phyloP scores from a whole-genome alignment of 2,797 vertebrate genomes.

The Natrix natrix region DNA sequence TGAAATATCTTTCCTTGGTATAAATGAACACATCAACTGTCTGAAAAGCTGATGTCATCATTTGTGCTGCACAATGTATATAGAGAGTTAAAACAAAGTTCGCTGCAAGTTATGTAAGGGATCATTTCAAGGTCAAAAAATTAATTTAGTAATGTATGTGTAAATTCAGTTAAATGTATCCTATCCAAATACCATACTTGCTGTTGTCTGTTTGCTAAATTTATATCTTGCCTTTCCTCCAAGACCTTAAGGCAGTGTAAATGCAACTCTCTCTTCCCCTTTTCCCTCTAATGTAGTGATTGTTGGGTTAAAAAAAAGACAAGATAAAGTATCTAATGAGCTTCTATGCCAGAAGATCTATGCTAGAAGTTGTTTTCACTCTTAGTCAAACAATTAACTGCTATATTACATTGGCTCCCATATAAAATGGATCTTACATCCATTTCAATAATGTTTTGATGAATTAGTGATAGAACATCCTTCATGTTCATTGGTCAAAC shows the following conservation, averaged over 20 bases:
- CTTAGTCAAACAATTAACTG: neutral
- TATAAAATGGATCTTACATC: neutral
- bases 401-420: neutral
- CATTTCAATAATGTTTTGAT: neutral
- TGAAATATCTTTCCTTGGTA: neutral
- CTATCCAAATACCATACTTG: neutral
- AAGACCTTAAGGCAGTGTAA: neutral
- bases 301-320: neutral
- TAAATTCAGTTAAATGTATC: neutral
- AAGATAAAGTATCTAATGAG: neutral
- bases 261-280: neutral
- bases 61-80: neutral
- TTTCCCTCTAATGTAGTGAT: neutral
- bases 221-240: neutral
- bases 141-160: neutral
- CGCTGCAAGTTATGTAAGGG: neutral
- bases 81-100: neutral
- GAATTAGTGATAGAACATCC: conserved; percentile 7
- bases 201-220: neutral
- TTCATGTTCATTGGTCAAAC: neutral
- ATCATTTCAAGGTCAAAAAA: neutral
- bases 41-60: neutral
- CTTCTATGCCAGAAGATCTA: neutral
- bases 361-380: neutral
- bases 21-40: neutral